Conservation (phyloP, 2,113 vertebrate genomes). For the Pipa parva region DNA sequence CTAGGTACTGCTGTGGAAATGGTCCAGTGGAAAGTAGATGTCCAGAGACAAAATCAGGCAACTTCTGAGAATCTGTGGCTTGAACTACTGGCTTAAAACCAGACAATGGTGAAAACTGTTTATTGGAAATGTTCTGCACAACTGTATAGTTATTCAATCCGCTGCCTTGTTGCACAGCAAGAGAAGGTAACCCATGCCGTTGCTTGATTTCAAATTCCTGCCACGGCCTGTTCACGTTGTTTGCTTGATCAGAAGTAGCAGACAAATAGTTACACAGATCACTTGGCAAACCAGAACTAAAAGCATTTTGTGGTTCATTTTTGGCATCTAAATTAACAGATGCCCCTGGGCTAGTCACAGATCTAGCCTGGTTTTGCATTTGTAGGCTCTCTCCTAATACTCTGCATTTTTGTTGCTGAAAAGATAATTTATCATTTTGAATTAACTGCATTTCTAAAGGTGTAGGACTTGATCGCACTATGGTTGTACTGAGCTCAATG, state of each 20-base stretch:
- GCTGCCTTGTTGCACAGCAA: constrained; percentile 26
- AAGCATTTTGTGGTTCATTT: constrained; percentile 43
- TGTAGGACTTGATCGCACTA: constrained; percentile 78
- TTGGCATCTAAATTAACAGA: constrained; percentile 46
- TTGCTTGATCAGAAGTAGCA: not conserved
- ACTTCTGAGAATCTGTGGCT: constrained; percentile 44
- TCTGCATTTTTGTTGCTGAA: constrained; percentile 41
- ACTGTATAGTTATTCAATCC: constrained; percentile 52
- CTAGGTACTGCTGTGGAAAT: constrained; percentile 67
- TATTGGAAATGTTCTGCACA: constrained; percentile 44
- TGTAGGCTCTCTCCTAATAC: constrained; percentile 17
- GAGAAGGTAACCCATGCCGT: constrained; percentile 34
- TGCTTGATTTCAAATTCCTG: constrained; percentile 28
- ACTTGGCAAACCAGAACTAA: constrained; percentile 30
- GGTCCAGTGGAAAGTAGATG: constrained; percentile 56
- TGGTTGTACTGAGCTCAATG: constrained; percentile 82
- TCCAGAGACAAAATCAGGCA: constrained; percentile 56
- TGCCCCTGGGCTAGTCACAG: constrained; percentile 29
- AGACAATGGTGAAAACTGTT: constrained; percentile 52
- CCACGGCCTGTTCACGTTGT: not conserved
- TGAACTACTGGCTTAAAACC: constrained; percentile 52
- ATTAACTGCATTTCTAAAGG: constrained; percentile 57
- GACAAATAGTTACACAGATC: constrained; percentile 6
- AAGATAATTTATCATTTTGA: constrained; percentile 29
- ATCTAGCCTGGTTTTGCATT: constrained; percentile 45